Conservation (phyloP, 2,113 vertebrate species). For the Salvelinus alpinus region DNA sequence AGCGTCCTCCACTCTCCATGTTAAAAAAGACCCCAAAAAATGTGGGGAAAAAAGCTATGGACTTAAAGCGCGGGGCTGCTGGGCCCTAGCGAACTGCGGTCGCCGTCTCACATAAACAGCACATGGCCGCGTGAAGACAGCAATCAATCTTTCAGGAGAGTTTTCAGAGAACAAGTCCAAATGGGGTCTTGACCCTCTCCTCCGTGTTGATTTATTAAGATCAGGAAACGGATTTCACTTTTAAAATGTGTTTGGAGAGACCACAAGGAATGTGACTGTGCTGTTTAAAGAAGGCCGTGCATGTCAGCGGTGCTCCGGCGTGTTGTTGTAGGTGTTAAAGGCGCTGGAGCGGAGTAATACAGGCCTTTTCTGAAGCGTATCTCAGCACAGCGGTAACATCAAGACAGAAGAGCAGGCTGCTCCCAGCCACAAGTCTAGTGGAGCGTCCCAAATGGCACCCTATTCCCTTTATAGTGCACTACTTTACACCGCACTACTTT, state of each 20-base stretch:
- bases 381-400: conserved; percentile 31
- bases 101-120: conserved; percentile 50
- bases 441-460: too few relatives aligned
- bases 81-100: conserved; percentile 13
- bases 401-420: conserved; percentile 3
- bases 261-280: conserved; percentile 59
- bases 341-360: conserved; percentile 68
- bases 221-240: conserved; percentile 73
- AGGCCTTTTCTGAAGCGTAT: conserved; percentile 67
- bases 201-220: conserved; percentile 74
- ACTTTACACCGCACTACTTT: too few relatives aligned
- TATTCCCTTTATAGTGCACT: too few relatives aligned
- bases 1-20: conserved; percentile 13
- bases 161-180: conserved; percentile 31
- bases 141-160: conserved; percentile 52
- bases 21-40: conserved; percentile 18
- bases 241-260: conserved; percentile 58
- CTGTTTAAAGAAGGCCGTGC: conserved; percentile 47
- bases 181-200: conserved; percentile 8
- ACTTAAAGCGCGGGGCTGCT: conserved; percentile 13
- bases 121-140: conserved; percentile 44
- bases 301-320: conserved; percentile 55
- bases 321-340: conserved; percentile 76
- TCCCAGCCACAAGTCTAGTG: too few relatives aligned
- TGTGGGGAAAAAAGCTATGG: background rate